Evolutionary conservation across 2,888 invertebrate genomes (phyloP).

Genomic region (Drosophila barbarae): DNA sequence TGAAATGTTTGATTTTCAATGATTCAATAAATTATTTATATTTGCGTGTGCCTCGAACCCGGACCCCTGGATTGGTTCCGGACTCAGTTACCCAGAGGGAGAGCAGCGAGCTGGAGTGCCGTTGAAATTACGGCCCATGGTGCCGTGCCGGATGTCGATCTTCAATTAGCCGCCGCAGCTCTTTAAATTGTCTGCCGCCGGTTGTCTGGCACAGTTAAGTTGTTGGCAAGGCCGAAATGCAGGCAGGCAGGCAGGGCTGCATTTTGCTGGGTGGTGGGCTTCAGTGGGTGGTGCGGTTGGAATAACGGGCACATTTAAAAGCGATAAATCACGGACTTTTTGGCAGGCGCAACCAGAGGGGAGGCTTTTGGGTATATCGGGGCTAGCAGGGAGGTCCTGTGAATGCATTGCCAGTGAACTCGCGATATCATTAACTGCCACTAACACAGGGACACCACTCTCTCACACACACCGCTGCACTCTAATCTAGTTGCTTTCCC

Average conservation of each 20-base stretch:
- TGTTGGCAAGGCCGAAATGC: conserved; percentile 33
- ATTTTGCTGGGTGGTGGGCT: not conserved
- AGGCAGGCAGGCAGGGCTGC: conserved; percentile 6
- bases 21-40: conserved; percentile 76
- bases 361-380: not conserved
- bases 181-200: conserved; percentile 48
- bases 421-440: conserved; percentile 69
- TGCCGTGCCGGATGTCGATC: conserved; percentile 50
- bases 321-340: conserved; percentile 67
- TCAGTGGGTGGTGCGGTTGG: conserved; percentile 9
- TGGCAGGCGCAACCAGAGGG: conserved; percentile 56
- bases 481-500: conserved; percentile 36
- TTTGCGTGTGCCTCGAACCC: conserved; percentile 58
- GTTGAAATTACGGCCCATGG: conserved; percentile 1
- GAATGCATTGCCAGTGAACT: conserved; percentile 32
- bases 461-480: conserved; percentile 29
- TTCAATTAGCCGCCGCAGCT: conserved; percentile 62
- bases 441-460: conserved; percentile 30
- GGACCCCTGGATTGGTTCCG: not conserved
- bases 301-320: conserved; percentile 64
- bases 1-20: conserved; percentile 76
- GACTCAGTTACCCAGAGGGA: conserved; percentile 3
- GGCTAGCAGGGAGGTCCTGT: conserved; percentile 4
- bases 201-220: conserved; percentile 42
- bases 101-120: not conserved